These are phyloP conservation scores for Paramisgurnus dabryanus DNA, from an alignment of 2,113 vertebrate genomes.

Conservation along the genomic window DNA sequence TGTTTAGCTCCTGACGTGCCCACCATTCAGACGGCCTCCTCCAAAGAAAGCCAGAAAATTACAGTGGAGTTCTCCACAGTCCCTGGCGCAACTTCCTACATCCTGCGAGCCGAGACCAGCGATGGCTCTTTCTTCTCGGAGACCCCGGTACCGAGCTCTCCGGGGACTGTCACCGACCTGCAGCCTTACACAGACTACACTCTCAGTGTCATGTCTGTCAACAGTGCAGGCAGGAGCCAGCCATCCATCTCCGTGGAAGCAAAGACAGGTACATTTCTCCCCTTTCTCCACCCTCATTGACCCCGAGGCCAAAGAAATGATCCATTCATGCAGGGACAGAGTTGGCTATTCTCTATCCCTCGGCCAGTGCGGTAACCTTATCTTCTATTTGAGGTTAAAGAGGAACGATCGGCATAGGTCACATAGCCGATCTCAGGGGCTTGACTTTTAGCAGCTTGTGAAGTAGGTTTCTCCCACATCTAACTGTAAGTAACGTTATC, in stretches of 20 bases:
- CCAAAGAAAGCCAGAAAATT: slow-evolving; percentile 85
- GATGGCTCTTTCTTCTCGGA: slow-evolving; percentile 75
- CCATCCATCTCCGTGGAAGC: slow-evolving; percentile 77
- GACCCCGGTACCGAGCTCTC: slow-evolving; percentile 74
- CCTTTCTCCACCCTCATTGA: slow-evolving; percentile 14
- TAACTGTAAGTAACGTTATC: slow-evolving; percentile 55
- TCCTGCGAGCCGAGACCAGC: slow-evolving; percentile 73
- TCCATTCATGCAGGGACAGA: slow-evolving; percentile 47
- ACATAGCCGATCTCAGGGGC: slow-evolving; percentile 38
- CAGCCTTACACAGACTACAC: slow-evolving; percentile 81
- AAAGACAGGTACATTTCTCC: slow-evolving; percentile 81
- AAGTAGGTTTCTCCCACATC: slow-evolving; percentile 38
- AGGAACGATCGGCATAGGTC: slow-evolving; percentile 37
- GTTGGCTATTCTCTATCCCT: slow-evolving; percentile 47
- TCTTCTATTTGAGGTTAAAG: slow-evolving; percentile 56
- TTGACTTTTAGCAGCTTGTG: slow-evolving; percentile 8
- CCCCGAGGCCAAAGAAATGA: slow-evolving; percentile 42
- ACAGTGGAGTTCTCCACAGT: slow-evolving; percentile 79
- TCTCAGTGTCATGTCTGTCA: slow-evolving; percentile 82
- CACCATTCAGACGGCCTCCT: slow-evolving; percentile 77
- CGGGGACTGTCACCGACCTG: slow-evolving; percentile 78
- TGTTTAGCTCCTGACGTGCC: slow-evolving; percentile 79
- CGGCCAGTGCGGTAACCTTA: slow-evolving; percentile 57
- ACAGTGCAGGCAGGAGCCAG: slow-evolving; percentile 80
- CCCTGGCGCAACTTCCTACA: slow-evolving; percentile 77